Base-by-base conservation (phyloP, 2,113 vertebrate genomes). In the Lagopus muta region DNA sequence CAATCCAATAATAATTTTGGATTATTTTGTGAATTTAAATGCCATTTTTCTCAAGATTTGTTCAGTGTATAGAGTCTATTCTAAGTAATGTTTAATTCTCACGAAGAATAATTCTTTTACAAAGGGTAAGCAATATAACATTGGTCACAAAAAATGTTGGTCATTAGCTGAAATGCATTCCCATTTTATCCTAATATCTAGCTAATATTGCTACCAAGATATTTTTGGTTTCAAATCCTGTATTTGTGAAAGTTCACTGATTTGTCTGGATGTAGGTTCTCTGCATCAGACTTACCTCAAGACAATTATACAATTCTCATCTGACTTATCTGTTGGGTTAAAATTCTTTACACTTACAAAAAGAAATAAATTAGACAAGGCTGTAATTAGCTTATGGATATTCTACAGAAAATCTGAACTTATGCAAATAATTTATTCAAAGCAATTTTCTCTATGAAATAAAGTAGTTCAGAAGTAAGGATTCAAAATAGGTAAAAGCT, bases 361-460 rank as follows among this genome's bases (percentile, higher is more conserved):
- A 55, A 0, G 38, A 69, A 91, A 79, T 66, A 91, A 58, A 73
- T 73, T 86, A 62, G 24, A 25, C 54, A 82, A 82, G 66, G 5
- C 8, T 86, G n/a, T 57, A 73, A 69, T 88, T 92, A 13, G 18
- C 20, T 86, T 42, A 58, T 76, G 24, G n/a, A 21, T 89, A 57
- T 52, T 87, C 58, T 66, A 45, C 36, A 91, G 12, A 60, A 89
- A 76, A 2, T 28, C 43, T 92, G 58, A 91, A 61, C 30, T n/a
- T 82, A 43, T 75, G 85, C 70, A 42, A 30, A 42, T 66, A 76
- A 79, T 87, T 90, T 89, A 79, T 86, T 82, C 10, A 19, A 73
- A 94, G n/a, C 60, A 34, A 71, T 89, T 73, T 82, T 3, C 27
- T 80, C 92, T 85, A 69, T 85, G n/a, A 79, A 80, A 76, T 79